Evolutionary conservation across 2,797 vertebrate species (phyloP).

Genomic region (Intellagama lesueurii): DNA sequence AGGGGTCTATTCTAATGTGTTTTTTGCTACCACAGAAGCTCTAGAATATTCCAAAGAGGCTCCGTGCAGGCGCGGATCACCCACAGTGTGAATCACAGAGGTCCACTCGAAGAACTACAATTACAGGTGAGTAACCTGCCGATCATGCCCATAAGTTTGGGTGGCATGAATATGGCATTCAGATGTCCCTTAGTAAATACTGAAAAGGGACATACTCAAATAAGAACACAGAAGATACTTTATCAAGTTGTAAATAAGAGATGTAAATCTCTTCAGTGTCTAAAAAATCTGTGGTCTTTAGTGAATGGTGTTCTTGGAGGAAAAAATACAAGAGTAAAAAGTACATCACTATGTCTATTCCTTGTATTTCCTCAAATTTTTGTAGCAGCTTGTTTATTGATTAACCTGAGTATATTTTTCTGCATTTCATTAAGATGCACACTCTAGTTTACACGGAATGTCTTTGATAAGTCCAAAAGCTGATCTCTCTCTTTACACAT

Average conservation of each 20-base stretch:
- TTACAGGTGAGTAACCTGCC: too few species aligned
- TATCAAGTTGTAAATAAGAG: background rate
- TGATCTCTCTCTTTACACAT: background rate
- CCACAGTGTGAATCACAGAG: too few species aligned
- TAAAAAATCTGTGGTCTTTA: background rate
- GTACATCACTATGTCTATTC: background rate
- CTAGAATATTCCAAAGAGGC: too few species aligned
- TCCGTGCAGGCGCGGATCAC: too few species aligned
- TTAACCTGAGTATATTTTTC: background rate
- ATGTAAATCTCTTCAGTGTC: background rate
- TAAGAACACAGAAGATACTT: background rate
- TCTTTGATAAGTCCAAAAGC: background rate
- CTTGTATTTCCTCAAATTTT: background rate
- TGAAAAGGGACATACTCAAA: background rate
- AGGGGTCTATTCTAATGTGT: too few species aligned
- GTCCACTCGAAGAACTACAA: too few species aligned
- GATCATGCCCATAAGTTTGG: background rate
- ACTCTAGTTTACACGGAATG: slow-evolving; percentile 3
- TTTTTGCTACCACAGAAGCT: too few species aligned
- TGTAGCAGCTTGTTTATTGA: background rate
- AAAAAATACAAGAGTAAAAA: background rate
- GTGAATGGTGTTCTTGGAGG: background rate
- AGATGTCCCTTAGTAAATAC: background rate
- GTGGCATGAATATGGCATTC: background rate
- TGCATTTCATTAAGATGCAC: background rate